These are phyloP conservation scores for Pygocentrus nattereri DNA, from an alignment of 2,797 vertebrate species.

Conservation along the genomic window DNA sequence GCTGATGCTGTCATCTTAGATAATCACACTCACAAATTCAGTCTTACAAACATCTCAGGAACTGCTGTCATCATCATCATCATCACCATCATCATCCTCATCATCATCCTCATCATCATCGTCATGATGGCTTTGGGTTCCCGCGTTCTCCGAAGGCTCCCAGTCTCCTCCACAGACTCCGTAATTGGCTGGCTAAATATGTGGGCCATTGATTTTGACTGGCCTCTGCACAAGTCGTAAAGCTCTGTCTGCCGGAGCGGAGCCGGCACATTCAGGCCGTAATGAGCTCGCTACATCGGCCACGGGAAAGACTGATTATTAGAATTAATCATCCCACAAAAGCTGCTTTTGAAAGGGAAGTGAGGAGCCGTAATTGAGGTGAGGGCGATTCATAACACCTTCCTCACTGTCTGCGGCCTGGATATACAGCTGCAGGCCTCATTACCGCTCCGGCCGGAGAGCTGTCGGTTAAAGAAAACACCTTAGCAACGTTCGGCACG, in stretches of 20 bases:
- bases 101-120: too few relatives aligned
- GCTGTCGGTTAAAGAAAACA: slow-evolving; percentile 62
- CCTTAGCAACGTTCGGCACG: slow-evolving; percentile 36
- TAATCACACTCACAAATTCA: slow-evolving; percentile 3
- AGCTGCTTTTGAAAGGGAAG: slow-evolving; percentile 51
- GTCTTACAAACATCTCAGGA: background rate
- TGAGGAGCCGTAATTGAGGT: slow-evolving; percentile 57
- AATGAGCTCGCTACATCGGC: slow-evolving; percentile 61
- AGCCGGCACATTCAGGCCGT: slow-evolving; percentile 25
- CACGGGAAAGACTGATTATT: slow-evolving; percentile 65
- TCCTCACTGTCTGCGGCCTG: slow-evolving; percentile 13
- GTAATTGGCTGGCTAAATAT: slow-evolving; percentile 47
- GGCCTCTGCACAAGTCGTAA: slow-evolving; percentile 15
- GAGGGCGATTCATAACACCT: slow-evolving; percentile 38
- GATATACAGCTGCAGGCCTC: slow-evolving; percentile 42
- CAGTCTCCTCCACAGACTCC: slow-evolving; percentile 2
- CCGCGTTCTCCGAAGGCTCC: background rate
- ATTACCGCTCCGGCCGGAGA: slow-evolving; percentile 68
- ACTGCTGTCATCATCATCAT: background rate
- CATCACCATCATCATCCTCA: too few relatives aligned
- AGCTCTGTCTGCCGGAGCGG: slow-evolving; percentile 30
- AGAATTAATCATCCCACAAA: slow-evolving; percentile 64
- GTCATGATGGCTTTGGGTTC: background rate
- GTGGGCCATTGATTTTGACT: slow-evolving; percentile 28
- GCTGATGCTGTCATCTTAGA: slow-evolving; percentile 4